phyloP scores from a whole-genome alignment of 2,113 vertebrate species.

The Parus major region DNA sequence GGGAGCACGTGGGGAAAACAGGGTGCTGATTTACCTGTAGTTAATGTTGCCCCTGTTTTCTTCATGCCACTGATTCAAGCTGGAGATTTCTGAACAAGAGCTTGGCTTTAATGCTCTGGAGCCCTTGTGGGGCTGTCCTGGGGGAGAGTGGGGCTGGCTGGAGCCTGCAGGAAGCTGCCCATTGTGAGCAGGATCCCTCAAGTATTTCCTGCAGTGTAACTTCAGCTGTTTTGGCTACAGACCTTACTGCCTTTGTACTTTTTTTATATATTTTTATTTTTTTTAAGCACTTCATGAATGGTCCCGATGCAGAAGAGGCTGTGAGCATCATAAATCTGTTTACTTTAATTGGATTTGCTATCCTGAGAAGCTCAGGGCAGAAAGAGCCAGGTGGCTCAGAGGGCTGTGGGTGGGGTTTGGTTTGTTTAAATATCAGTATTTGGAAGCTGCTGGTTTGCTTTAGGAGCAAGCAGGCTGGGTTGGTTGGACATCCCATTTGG shows the following conservation, averaged over 20 bases:
- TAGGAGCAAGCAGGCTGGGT: neutral
- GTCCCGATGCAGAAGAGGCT: neutral
- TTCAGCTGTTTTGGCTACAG: neutral
- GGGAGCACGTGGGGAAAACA: accelerated
- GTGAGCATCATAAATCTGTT: conserved; percentile 22
- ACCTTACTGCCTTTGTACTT: neutral
- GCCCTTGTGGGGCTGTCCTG: neutral
- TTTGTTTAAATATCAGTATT: neutral
- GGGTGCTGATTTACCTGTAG: neutral
- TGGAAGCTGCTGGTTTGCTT: conserved; percentile 3
- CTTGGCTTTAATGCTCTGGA: neutral
- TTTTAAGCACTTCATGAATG: neutral
- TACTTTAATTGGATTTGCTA: conserved; percentile 56
- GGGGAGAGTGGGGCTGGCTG: neutral
- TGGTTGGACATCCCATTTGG: neutral
- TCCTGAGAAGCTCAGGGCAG: neutral
- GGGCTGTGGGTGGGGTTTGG: neutral
- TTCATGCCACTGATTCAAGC: neutral
- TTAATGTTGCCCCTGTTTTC: neutral
- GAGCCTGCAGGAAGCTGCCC: neutral
- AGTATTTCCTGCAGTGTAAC: neutral
- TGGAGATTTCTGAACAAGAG: neutral
- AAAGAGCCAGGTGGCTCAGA: neutral
- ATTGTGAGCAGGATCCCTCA: neutral
- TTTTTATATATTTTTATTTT: neutral